phyloP scores from a whole-genome alignment of 2,797 vertebrate genomes.

The Poeciliopsis turneri region DNA sequence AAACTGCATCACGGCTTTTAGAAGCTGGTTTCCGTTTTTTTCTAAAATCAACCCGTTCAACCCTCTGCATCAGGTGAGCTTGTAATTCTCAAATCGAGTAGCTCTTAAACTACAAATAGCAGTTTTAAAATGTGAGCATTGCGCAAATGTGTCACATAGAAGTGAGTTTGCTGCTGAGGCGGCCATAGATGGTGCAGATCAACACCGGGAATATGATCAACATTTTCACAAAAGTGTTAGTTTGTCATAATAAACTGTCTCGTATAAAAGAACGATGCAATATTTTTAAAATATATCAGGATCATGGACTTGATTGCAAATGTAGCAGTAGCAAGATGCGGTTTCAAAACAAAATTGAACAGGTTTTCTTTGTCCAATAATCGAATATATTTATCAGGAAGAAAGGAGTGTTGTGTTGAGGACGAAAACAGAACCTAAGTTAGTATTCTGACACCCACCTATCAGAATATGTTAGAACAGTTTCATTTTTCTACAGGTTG shows the following conservation, averaged over 20 bases:
- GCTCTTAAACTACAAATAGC: neutral
- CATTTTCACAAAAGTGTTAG: neutral
- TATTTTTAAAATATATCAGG: no score
- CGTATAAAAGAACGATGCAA: neutral
- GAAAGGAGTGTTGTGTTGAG: no score
- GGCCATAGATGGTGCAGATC: neutral
- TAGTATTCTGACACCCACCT: no score
- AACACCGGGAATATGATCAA: neutral
- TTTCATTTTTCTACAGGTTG: no score
- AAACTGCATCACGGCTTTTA: neutral
- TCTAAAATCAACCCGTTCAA: conserved; percentile 17
- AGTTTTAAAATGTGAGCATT: neutral
- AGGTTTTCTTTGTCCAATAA: neutral
- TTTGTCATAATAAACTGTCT: neutral
- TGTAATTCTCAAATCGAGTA: neutral
- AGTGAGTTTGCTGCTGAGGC: neutral
- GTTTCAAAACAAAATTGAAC: neutral
- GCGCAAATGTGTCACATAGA: neutral
- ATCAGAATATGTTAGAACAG: neutral
- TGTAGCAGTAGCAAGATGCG: neutral
- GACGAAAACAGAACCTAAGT: no score
- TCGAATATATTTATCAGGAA: neutral
- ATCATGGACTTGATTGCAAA: no score
- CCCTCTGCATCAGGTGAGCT: conserved; percentile 67
- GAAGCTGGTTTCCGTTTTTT: neutral